phyloP scores from a whole-genome alignment of 2,113 vertebrate species.

The Bujurquina vittata region DNA sequence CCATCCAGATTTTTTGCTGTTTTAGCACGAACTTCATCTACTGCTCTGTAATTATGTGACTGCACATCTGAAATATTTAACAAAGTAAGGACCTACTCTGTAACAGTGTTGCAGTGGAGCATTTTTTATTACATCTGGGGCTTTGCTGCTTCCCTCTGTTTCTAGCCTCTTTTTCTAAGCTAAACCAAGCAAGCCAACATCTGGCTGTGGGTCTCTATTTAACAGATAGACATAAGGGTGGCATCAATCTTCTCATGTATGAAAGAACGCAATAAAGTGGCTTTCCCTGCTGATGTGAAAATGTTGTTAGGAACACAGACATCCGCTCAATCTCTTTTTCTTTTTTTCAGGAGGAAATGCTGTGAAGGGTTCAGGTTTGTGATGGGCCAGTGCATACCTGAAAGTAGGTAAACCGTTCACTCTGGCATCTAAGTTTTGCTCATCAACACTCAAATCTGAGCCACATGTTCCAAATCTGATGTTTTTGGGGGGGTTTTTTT shows the following conservation, averaged over 20 bases:
- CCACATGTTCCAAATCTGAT: not conserved
- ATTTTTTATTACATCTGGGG: not conserved
- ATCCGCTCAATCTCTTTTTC: not conserved
- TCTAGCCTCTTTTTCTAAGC: too few species aligned
- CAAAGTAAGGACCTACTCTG: not conserved
- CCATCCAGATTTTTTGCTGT: not conserved
- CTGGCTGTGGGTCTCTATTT: rapidly evolving
- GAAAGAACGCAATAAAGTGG: not conserved
- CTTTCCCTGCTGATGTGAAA: not conserved
- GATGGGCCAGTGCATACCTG: constrained; percentile 84
- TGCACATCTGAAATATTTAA: not conserved
- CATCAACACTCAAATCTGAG: constrained; percentile 7
- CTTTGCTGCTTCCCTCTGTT: not conserved
- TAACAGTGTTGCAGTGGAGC: too few species aligned
- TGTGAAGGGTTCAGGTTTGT: constrained; percentile 85
- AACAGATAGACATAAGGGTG: not conserved
- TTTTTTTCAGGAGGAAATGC: constrained; percentile 81
- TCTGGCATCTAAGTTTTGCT: not conserved
- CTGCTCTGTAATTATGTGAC: not conserved
- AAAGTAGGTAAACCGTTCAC: constrained; percentile 80
- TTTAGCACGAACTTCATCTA: not conserved
- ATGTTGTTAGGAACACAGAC: not conserved
- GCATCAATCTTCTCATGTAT: not conserved
- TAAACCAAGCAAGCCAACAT: not conserved
- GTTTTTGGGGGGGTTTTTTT: too few species aligned